These are phyloP conservation scores for Poecilia velifera DNA, from an alignment of 2,797 vertebrate species.

Conservation along the genomic window DNA sequence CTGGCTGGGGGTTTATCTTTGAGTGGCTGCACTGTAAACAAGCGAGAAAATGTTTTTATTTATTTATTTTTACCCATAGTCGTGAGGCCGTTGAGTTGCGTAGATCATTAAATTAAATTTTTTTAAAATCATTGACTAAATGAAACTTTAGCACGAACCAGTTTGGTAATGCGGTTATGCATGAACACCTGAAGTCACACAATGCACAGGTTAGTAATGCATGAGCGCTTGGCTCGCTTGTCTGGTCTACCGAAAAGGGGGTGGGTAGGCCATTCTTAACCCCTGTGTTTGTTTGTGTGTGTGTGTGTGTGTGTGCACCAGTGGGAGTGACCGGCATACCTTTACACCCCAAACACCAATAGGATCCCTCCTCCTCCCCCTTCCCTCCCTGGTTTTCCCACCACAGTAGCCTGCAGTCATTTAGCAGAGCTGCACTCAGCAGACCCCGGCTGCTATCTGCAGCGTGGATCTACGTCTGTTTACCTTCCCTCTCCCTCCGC, in stretches of 20 bases:
- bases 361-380: slow-evolving; percentile 35
- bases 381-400: slow-evolving; percentile 43
- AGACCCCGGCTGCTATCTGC: slow-evolving; percentile 44
- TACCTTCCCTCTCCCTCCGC: slow-evolving; percentile 22
- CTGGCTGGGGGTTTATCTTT: slow-evolving; percentile 37
- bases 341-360: slow-evolving; percentile 62
- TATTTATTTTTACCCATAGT: not conserved
- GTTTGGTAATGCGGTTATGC: not conserved
- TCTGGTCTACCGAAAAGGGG: slow-evolving; percentile 54
- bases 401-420: slow-evolving; percentile 50
- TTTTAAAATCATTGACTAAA: not conserved
- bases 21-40: slow-evolving; percentile 50
- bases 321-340: slow-evolving; percentile 72
- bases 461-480: slow-evolving; percentile 54
- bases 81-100: not conserved
- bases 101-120: not conserved
- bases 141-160: not conserved
- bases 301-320: slow-evolving; percentile 26
- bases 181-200: slow-evolving; percentile 28
- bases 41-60: slow-evolving; percentile 3
- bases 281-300: not conserved
- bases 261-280: slow-evolving; percentile 34
- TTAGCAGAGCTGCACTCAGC: slow-evolving; percentile 21
- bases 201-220: slow-evolving; percentile 65
- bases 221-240: slow-evolving; percentile 61